Percentiles rank a stretch among this genome's conserved stretches.
Evolutionary conservation across 2,113 vertebrate genomes (phyloP).

Genomic region (Tetrao urogallus): DNA sequence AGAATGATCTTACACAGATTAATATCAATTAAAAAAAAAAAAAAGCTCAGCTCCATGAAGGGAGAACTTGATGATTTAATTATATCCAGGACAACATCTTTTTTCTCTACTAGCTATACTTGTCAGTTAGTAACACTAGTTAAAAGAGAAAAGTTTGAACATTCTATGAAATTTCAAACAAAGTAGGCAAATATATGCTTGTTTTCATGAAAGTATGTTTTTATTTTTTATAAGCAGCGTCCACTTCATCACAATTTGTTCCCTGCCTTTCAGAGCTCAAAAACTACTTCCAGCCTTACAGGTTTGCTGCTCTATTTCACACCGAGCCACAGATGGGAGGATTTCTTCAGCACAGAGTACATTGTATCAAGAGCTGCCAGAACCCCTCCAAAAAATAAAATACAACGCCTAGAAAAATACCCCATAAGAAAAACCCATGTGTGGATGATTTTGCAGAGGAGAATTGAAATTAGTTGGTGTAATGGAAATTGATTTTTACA

Average conservation of each 20-base stretch:
- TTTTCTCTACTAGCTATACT: not conserved
- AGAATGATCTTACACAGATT: not conserved
- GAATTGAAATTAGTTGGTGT: not conserved
- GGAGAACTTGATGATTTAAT: not conserved
- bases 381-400: slow-evolving; percentile 5
- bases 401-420: slow-evolving; percentile 9
- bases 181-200: not conserved
- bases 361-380: not conserved
- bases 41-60: not conserved
- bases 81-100: not conserved
- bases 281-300: not conserved
- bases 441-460: not conserved
- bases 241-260: not conserved
- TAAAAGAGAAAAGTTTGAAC: not conserved
- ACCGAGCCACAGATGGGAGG: not conserved
- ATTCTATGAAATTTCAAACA: not conserved
- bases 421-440: not conserved
- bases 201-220: not conserved
- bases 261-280: not conserved
- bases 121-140: not conserved
- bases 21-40: not conserved
- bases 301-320: not conserved
- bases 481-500: slow-evolving; percentile 19
- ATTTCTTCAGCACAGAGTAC: not conserved
- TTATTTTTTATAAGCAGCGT: not conserved